phyloP scores from a whole-genome alignment of 2,113 vertebrate genomes.

The Sprattus sprattus region DNA sequence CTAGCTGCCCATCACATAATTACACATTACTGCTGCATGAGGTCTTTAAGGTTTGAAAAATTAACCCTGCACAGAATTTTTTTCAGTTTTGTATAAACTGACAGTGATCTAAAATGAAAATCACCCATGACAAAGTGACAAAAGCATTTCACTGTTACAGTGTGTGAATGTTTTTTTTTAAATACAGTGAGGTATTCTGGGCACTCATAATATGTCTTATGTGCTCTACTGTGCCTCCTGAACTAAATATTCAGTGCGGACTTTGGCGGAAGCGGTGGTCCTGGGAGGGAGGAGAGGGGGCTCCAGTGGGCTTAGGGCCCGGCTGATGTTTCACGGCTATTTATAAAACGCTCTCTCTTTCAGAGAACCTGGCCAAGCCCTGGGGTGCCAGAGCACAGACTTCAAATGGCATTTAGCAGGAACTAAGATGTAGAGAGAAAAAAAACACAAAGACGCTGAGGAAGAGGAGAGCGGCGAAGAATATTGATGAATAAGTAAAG shows the following conservation, averaged over 20 bases:
- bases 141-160: neutral
- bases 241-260: constrained; percentile 44
- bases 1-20: neutral
- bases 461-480: constrained; percentile 12
- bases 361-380: constrained; percentile 19
- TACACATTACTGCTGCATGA: neutral
- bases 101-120: neutral
- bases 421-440: neutral
- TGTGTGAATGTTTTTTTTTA: neutral
- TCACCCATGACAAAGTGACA: neutral
- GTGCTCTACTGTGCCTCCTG: constrained; percentile 22
- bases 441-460: constrained; percentile 20
- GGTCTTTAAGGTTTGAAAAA: neutral
- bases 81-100: neutral
- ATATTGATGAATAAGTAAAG: constrained; percentile 43
- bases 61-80: neutral
- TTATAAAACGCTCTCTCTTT: constrained; percentile 28
- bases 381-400: constrained; percentile 19
- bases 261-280: constrained; percentile 29
- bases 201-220: neutral
- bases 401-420: neutral
- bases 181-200: neutral
- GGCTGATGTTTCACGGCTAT: constrained; percentile 26
- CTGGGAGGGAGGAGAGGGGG: constrained; percentile 2
- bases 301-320: neutral